phyloP scores from a whole-genome alignment of 2,888 invertebrate species.

The Amblyteles armatorius region DNA sequence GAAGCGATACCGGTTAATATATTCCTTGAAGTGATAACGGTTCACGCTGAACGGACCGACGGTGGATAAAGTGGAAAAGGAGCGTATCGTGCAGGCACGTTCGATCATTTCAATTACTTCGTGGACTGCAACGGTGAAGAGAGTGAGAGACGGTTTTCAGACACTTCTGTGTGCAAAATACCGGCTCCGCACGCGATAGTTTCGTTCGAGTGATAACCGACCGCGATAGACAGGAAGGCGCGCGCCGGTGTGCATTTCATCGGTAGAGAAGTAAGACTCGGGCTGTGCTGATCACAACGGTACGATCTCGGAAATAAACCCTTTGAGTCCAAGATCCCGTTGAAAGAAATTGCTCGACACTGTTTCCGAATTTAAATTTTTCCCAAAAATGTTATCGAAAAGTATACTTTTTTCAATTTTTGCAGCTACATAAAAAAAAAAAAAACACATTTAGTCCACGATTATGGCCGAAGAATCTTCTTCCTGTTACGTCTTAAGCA shows the following conservation, averaged over 20 bases:
- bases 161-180: background rate
- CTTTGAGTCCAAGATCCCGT: background rate
- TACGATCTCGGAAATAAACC: background rate
- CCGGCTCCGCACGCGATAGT: constrained; percentile 1
- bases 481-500: too few relatives aligned
- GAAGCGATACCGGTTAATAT: background rate
- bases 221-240: constrained; percentile 31
- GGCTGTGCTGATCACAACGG: background rate
- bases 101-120: background rate
- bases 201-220: constrained; percentile 31
- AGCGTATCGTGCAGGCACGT: background rate
- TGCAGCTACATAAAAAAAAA: too few relatives aligned
- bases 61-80: background rate
- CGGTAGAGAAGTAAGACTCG: background rate
- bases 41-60: constrained; percentile 28
- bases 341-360: background rate
- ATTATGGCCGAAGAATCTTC: too few relatives aligned
- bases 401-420: too few relatives aligned
- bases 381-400: background rate
- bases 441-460: too few relatives aligned
- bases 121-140: background rate
- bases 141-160: background rate
- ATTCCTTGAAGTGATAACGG: constrained; percentile 27
- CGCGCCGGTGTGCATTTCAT: background rate
- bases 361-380: too few relatives aligned